These are phyloP conservation scores for Oncorhynchus masou DNA, from an alignment of 2,113 vertebrate species.

Conservation along the genomic window DNA sequence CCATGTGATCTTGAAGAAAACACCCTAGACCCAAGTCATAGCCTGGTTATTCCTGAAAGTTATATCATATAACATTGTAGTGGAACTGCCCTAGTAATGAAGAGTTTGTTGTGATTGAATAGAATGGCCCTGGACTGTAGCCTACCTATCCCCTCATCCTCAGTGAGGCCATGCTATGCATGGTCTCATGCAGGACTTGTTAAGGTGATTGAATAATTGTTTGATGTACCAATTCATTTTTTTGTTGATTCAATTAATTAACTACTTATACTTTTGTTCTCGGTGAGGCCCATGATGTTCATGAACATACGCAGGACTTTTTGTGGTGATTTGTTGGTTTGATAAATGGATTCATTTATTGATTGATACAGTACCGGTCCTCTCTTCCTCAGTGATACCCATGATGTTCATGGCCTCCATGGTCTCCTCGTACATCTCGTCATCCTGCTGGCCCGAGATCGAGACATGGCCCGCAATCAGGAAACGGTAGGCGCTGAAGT, in stretches of 20 bases:
- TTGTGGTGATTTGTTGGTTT: no score
- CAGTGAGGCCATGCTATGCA: conserved; percentile 91
- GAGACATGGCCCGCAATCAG: conserved; percentile 84
- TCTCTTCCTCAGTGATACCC: conserved; percentile 91
- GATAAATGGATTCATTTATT: neutral
- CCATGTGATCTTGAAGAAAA: no score
- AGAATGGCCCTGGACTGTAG: no score
- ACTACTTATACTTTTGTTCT: no score
- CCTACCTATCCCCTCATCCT: conserved; percentile 84
- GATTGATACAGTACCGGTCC: conserved; percentile 66
- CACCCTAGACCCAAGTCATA: no score
- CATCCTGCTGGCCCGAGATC: conserved; percentile 86
- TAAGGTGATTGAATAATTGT: no score
- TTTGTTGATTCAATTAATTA: no score
- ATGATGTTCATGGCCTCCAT: conserved; percentile 94
- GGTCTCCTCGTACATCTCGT: conserved; percentile 89
- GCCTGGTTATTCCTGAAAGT: no score
- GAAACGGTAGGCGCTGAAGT: conserved; percentile 86
- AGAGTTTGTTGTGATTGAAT: no score
- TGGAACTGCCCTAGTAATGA: no score
- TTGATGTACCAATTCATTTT: no score
- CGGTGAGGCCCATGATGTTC: neutral
- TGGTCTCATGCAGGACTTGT: conserved; percentile 74
- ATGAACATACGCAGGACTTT: neutral
- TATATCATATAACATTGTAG: no score